Evolutionary conservation across 1,140 invertebrate genomes (phyloP).

Genomic region (Nasonia giraulti): DNA sequence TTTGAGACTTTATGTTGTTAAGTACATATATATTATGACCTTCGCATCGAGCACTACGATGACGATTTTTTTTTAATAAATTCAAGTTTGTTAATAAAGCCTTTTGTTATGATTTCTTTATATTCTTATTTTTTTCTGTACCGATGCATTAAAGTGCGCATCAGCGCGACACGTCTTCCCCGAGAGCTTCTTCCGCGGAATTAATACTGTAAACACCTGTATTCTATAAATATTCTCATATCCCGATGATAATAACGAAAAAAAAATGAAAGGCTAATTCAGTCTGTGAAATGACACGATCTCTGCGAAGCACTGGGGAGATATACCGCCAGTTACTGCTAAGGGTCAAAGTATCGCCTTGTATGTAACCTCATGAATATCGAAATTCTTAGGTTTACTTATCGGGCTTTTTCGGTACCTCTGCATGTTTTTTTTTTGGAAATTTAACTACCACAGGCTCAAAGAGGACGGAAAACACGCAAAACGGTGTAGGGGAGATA

Average conservation of each 20-base stretch:
- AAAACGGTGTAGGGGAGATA: no score
- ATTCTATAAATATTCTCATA: background rate
- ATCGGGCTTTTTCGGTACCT: no score
- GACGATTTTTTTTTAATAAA: conserved; percentile 26
- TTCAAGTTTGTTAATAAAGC: conserved; percentile 35
- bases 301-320: background rate
- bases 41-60: background rate
- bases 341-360: no score
- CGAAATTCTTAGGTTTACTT: no score
- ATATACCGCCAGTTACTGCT: no score
- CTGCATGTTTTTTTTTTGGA: no score
- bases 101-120: conserved; percentile 2
- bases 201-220: background rate
- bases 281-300: background rate
- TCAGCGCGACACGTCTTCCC: background rate
- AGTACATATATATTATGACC: conserved; percentile 8
- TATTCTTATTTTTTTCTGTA: background rate
- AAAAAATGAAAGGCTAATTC: background rate
- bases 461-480: no score
- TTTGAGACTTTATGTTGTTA: conserved; percentile 39
- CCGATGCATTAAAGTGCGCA: background rate
- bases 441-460: no score
- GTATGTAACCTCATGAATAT: no score
- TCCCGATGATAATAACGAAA: no score
- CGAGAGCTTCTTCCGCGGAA: background rate